Percentiles rank a stretch among this genome's conserved stretches.
Evolutionary conservation across 2,113 vertebrate genomes (phyloP).

Genomic region (Nettapus auritus): DNA sequence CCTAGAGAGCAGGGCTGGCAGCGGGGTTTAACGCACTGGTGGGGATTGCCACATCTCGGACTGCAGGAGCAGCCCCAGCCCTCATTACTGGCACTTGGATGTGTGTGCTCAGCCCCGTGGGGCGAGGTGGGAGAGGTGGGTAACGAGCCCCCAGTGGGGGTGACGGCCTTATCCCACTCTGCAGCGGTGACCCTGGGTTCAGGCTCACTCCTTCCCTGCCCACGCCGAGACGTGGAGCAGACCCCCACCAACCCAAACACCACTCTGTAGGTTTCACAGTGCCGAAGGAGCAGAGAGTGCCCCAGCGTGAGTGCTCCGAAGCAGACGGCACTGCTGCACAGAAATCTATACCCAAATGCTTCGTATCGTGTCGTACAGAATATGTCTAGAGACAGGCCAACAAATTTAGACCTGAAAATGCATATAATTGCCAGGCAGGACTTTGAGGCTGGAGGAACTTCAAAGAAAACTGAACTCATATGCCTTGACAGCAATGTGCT

Average conservation of each 20-base stretch:
- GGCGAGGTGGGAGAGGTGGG: background rate
- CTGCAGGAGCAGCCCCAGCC: background rate
- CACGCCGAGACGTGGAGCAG: background rate
- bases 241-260: background rate
- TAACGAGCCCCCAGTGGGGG: accelerated
- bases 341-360: constrained; percentile 7
- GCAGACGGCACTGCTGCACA: background rate
- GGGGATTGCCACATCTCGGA: background rate
- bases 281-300: background rate
- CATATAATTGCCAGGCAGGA: constrained; percentile 45
- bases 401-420: constrained; percentile 40
- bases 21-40: accelerated
- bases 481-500: background rate
- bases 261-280: background rate
- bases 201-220: background rate
- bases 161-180: background rate
- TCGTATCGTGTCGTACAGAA: background rate
- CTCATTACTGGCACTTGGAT: background rate
- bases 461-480: background rate
- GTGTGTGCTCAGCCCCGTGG: background rate
- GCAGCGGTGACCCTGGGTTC: background rate
- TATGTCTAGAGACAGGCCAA: constrained; percentile 48
- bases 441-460: constrained; percentile 17
- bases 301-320: background rate
- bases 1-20: background rate